Evolutionary conservation across 2,797 vertebrate genomes (phyloP), one percentile per base, ranked within the genome.

Genomic region (Kryptopterus vitreolus): DNA sequence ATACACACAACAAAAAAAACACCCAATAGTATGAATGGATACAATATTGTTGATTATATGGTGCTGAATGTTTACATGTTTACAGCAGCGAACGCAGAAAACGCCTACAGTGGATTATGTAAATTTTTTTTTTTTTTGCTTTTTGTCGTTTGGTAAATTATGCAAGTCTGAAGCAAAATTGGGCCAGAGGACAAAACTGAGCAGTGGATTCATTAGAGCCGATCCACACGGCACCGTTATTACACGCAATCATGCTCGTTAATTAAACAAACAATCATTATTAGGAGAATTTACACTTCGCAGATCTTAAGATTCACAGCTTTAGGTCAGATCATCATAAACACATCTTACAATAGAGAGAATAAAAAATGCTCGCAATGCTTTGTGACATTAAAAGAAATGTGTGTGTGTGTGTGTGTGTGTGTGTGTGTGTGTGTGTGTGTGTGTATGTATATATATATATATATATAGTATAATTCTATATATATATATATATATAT

Each of bases 141-240:
- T 52, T 26, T 52, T 53, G 29, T 53, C 48, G 69, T 71, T 71
- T 71, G 69, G 69, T 33, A 22, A 52, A 53, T 71, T 71, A 52
- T 53, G 3, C 31, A 22, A 53, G 50, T 53, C 46, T 70, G 16
- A 29, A 31, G 26, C 16, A 70, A 52, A 50, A 70, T 22, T 50
- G 15, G 52, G 68, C 68, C 68, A 20, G 46, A 31, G 68, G 68
- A 29, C 22, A 70, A 70, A 31, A 70, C 13, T 31, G 26, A 29
- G 46, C 18, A 1, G 48, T 31, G 22, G 48, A 48, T 53, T 71
- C n/a, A 71, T 53, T 53, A 20, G 24, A 52, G 16, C 68, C 33
- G 48, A 53, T 71, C 9, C 10, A n/a, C 16, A 3, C 13, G 33
- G 11, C 31, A 53, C 33, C 50, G 53, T 71, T 33, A 53, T 50